Percentiles rank a stretch among this genome's conserved stretches.
Conservation (phyloP, 2,113 vertebrate genomes). For the Lasiurus borealis region DNA sequence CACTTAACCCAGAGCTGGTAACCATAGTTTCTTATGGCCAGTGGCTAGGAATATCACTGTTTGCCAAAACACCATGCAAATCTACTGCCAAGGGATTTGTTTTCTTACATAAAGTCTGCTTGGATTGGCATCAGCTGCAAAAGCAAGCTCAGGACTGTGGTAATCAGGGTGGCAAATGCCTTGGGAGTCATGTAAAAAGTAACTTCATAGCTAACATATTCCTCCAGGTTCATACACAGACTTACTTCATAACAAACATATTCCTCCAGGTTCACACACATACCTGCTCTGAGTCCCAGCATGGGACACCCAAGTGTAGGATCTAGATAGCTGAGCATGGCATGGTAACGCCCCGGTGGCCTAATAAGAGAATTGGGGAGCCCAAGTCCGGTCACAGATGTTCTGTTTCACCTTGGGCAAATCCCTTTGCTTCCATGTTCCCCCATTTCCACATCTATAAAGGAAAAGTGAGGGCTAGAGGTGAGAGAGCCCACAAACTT, state of each 20-base stretch:
- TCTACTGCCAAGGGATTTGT: not conserved
- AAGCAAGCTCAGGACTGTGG: not conserved
- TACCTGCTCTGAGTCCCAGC: accelerated
- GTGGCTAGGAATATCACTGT: not conserved
- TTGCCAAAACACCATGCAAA: not conserved
- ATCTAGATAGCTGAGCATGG: not conserved
- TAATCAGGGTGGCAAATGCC: not conserved
- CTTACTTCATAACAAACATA: not conserved
- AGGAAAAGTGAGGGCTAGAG: not conserved
- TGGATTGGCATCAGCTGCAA: not conserved
- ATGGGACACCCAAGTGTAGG: not conserved
- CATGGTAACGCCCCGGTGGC: accelerated
- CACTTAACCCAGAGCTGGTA: not conserved
- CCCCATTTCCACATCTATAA: not conserved
- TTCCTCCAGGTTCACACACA: not conserved
- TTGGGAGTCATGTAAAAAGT: not conserved
- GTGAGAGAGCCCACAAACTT: not conserved
- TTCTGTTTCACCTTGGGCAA: not conserved
- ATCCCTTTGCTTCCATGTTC: not conserved
- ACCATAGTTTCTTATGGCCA: not conserved
- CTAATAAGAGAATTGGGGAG: not conserved
- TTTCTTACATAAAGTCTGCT: not conserved
- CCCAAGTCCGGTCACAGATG: not conserved
- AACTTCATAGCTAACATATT: not conserved
- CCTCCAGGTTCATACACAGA: not conserved